A percentile compares a stretch with the other conserved stretches of the same genome.
phyloP scores from a whole-genome alignment of 1,140 invertebrate genomes.

The Drosophila melanica region DNA sequence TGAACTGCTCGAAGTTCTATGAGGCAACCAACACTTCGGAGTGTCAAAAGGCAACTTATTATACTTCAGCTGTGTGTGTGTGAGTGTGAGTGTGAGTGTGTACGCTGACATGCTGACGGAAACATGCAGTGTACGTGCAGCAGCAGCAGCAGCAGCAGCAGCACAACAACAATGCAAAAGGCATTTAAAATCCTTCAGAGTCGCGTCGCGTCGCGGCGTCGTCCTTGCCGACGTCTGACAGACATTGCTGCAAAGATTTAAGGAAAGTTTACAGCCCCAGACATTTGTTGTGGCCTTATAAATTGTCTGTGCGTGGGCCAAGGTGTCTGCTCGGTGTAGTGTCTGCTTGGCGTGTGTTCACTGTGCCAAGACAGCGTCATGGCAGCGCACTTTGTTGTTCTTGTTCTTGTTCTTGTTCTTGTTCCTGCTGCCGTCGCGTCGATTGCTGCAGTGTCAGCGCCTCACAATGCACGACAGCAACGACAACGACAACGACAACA shows the following conservation, averaged over 20 bases:
- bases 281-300: constrained; percentile 81
- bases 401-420: constrained; percentile 9
- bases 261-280: constrained; percentile 76
- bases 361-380: constrained; percentile 34
- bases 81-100: constrained; percentile 33
- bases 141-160: constrained; percentile 36
- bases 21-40: constrained; percentile 17
- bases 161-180: constrained; percentile 34
- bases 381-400: constrained; percentile 21
- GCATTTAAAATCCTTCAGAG: constrained; percentile 77
- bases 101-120: constrained; percentile 72
- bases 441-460: constrained; percentile 67
- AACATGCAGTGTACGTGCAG: constrained; percentile 58
- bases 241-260: constrained; percentile 75
- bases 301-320: constrained; percentile 78
- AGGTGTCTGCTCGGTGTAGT: constrained; percentile 50
- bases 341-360: constrained; percentile 10
- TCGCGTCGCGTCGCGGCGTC: constrained; percentile 46
- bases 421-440: constrained; percentile 27
- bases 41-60: constrained; percentile 16
- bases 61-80: constrained; percentile 10
- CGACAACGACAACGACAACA: constrained; percentile 15
- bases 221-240: constrained; percentile 49
- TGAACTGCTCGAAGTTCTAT: constrained; percentile 4
- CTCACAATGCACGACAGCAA: constrained; percentile 52